Evolutionary conservation across 2,113 vertebrate species (phyloP).

Genomic region (Zosterops lateralis): DNA sequence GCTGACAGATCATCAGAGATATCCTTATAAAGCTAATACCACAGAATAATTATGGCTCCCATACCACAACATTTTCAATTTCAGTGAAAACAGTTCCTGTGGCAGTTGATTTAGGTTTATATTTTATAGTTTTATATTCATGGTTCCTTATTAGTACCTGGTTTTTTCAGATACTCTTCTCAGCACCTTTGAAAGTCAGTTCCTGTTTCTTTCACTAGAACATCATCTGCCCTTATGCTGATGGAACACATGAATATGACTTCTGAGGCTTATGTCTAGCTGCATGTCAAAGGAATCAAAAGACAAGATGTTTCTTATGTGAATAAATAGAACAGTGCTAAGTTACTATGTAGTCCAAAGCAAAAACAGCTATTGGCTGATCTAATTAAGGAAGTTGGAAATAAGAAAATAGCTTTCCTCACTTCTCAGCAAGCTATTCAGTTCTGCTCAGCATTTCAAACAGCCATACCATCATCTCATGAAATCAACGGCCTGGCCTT

Average conservation of each 20-base stretch:
- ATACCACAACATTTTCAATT: not conserved
- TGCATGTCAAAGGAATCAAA: not conserved
- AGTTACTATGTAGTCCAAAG: not conserved
- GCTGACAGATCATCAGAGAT: not conserved
- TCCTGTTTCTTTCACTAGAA: not conserved
- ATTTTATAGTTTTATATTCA: not conserved
- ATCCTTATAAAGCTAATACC: not conserved
- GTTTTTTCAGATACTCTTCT: not conserved
- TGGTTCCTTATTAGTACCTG: not conserved
- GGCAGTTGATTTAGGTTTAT: not conserved
- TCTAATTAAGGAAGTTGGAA: not conserved
- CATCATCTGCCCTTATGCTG: not conserved
- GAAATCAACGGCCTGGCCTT: not conserved
- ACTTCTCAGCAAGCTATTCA: not conserved
- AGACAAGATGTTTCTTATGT: not conserved
- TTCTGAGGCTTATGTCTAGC: not conserved
- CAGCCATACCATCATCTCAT: not conserved
- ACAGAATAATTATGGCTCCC: not conserved
- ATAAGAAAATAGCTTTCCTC: not conserved
- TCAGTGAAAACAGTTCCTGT: not conserved
- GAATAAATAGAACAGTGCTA: not conserved
- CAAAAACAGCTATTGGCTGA: not conserved
- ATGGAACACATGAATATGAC: not conserved
- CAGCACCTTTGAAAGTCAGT: not conserved
- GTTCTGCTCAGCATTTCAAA: not conserved